Evolutionary conservation across 2,888 invertebrate genomes (phyloP).

Genomic region (Prenolepis imparis): DNA sequence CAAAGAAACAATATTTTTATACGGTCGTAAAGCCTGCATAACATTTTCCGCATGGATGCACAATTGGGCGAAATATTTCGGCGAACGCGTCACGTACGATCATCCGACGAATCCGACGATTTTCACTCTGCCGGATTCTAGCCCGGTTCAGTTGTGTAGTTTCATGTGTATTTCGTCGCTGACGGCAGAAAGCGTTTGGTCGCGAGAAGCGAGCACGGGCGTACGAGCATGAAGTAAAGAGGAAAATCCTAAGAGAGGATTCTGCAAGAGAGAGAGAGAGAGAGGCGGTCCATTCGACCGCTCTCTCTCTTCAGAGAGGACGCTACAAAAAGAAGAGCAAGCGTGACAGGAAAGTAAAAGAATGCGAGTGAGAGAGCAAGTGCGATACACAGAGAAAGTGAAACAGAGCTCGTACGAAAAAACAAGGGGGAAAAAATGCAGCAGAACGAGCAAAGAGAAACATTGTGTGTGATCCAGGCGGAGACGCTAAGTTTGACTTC

Average conservation of each 20-base stretch:
- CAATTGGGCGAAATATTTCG: slow-evolving; percentile 1
- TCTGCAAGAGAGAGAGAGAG: slow-evolving; percentile 16
- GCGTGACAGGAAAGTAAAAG: slow-evolving; percentile 49
- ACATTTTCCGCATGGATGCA: not conserved
- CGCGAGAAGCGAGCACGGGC: slow-evolving; percentile 31
- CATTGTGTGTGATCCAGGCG: slow-evolving; percentile 47
- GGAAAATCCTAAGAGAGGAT: slow-evolving; percentile 31
- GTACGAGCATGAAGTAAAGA: slow-evolving; percentile 13
- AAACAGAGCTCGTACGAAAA: slow-evolving; percentile 26
- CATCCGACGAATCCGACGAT: slow-evolving; percentile 36
- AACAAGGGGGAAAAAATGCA: slow-evolving; percentile 13
- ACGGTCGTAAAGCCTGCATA: not conserved
- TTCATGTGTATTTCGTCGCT: slow-evolving; percentile 48
- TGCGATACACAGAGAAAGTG: slow-evolving; percentile 41
- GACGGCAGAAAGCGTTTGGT: slow-evolving; percentile 44
- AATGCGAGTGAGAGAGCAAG: slow-evolving; percentile 44
- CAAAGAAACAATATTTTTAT: not conserved
- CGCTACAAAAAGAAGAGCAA: slow-evolving; percentile 39
- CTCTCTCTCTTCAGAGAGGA: slow-evolving; percentile 40
- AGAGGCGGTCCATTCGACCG: slow-evolving; percentile 50
- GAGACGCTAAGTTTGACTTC: slow-evolving; percentile 48
- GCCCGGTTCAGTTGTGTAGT: not conserved
- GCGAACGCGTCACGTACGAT: slow-evolving; percentile 13
- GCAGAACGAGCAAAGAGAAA: slow-evolving; percentile 8
- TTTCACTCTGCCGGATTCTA: slow-evolving; percentile 33